phyloP scores from a whole-genome alignment of 2,113 vertebrate genomes.

The Notarius quadriscutis region DNA sequence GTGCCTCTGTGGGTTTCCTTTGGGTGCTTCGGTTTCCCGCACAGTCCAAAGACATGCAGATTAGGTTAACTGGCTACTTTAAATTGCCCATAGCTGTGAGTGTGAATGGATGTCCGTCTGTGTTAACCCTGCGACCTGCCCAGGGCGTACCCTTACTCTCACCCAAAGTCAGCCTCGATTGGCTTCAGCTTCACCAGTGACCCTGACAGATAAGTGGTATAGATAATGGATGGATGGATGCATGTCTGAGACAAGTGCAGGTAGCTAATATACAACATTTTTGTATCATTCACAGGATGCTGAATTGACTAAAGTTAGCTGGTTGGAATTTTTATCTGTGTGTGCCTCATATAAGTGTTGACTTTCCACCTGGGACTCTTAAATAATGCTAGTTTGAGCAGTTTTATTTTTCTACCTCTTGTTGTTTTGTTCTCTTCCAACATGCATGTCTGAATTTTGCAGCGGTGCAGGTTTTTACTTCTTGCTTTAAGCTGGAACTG shows the following conservation, averaged over 20 bases:
- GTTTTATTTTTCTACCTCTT: slow-evolving; percentile 53
- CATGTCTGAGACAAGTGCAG: slow-evolving; percentile 22
- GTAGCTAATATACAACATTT: slow-evolving; percentile 6
- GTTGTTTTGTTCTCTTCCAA: slow-evolving; percentile 21
- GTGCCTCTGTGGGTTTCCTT: too few relatives aligned
- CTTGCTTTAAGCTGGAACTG: slow-evolving; percentile 47
- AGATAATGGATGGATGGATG: not conserved
- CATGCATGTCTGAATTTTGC: slow-evolving; percentile 62
- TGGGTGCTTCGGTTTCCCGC: too few relatives aligned
- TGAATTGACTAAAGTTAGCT: slow-evolving; percentile 64
- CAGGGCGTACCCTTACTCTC: too few relatives aligned
- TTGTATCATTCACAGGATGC: slow-evolving; percentile 49
- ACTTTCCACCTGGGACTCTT: slow-evolving; percentile 64
- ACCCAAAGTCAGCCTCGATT: too few relatives aligned
- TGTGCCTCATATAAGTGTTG: slow-evolving; percentile 65
- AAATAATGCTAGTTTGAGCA: slow-evolving; percentile 73
- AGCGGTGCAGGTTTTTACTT: slow-evolving; percentile 58
- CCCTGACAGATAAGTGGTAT: too few relatives aligned
- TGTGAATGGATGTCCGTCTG: too few relatives aligned
- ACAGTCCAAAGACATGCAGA: too few relatives aligned
- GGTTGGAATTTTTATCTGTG: slow-evolving; percentile 55
- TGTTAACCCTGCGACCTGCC: too few relatives aligned
- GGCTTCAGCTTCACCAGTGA: too few relatives aligned
- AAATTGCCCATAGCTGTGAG: too few relatives aligned
- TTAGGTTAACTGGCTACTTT: too few relatives aligned